Conservation (phyloP, 1,140 invertebrate genomes). For the Solen grandis region DNA sequence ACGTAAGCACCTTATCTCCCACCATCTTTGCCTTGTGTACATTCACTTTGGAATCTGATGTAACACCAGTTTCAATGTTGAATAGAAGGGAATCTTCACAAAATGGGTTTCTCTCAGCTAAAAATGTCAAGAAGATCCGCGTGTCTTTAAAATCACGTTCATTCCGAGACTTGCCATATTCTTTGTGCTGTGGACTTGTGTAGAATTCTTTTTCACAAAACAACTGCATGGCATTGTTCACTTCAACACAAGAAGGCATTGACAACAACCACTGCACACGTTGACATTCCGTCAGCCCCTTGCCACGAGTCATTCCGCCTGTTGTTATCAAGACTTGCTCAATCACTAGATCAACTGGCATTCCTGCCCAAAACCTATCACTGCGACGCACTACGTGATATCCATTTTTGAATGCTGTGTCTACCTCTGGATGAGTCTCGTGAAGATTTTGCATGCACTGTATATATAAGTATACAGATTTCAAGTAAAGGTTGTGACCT, state of each 20-base stretch:
- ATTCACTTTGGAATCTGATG: constrained; percentile 43
- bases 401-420: constrained; percentile 67
- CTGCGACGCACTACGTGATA: constrained; percentile 60
- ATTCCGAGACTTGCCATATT: constrained; percentile 15
- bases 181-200: constrained; percentile 49
- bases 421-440: constrained; percentile 33
- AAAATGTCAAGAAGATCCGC: background rate
- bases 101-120: constrained; percentile 51
- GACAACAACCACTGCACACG: constrained; percentile 32
- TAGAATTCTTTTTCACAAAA: background rate
- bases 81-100: too few relatives aligned
- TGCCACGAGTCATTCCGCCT: constrained; percentile 60
- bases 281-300: constrained; percentile 61
- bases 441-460: constrained; percentile 79
- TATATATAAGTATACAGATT: constrained; percentile 81
- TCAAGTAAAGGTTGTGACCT: constrained; percentile 81
- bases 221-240: constrained; percentile 42
- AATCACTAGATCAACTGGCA: constrained; percentile 76
- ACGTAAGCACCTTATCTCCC: constrained; percentile 40
- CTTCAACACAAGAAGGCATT: constrained; percentile 3
- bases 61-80: constrained; percentile 53
- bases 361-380: constrained; percentile 80
- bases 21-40: constrained; percentile 40
- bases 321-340: constrained; percentile 66
- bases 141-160: constrained; percentile 47